Evolutionary conservation across 2,113 vertebrate species (phyloP).

Genomic region (Lucifuga dentata): DNA sequence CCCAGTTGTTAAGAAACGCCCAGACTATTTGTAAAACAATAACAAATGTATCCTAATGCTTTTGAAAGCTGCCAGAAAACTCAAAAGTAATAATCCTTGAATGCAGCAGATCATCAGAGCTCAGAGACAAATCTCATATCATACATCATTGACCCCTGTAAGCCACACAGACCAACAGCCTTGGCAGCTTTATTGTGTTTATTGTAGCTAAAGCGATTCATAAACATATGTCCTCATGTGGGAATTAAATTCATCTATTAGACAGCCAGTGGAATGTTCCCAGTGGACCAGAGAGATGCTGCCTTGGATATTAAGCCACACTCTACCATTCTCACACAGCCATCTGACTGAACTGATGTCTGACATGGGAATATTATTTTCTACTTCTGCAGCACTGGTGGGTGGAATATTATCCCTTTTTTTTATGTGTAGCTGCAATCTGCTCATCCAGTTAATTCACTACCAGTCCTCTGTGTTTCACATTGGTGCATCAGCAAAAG

Average conservation of each 20-base stretch:
- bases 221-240: slow-evolving; percentile 1
- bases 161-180: slow-evolving; percentile 19
- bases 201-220: slow-evolving; percentile 30
- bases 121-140: slow-evolving; percentile 45
- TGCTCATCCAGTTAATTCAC: not conserved
- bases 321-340: slow-evolving; percentile 28
- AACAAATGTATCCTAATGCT: slow-evolving; percentile 43
- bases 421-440: not conserved
- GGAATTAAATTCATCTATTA: slow-evolving; percentile 52
- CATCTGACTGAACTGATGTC: slow-evolving; percentile 34
- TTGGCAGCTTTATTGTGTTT: slow-evolving; percentile 21
- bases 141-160: slow-evolving; percentile 24
- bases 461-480: not conserved
- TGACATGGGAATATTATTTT: slow-evolving; percentile 33
- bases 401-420: slow-evolving; percentile 18
- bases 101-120: slow-evolving; percentile 49
- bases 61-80: slow-evolving; percentile 27
- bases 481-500: not conserved
- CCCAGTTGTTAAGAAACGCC: slow-evolving; percentile 18
- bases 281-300: slow-evolving; percentile 22
- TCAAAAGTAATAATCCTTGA: slow-evolving; percentile 59
- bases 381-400: not conserved
- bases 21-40: slow-evolving; percentile 42
- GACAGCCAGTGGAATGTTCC: slow-evolving; percentile 31
- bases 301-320: slow-evolving; percentile 25